Conservation (phyloP, 2,113 vertebrate species). For the Ailurus styani region DNA sequence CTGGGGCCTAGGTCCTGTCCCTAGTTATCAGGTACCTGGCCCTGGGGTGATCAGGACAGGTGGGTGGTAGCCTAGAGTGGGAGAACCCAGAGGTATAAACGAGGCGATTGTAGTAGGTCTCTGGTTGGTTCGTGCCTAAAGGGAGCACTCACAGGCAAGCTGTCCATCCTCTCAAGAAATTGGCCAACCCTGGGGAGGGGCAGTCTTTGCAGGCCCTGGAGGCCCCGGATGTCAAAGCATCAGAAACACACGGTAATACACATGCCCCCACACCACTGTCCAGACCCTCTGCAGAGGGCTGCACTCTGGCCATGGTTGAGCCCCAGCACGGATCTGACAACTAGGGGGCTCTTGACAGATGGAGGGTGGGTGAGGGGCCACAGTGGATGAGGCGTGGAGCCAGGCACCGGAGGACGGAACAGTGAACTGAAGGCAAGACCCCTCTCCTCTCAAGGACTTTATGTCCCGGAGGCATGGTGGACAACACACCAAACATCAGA, state of each 20-base stretch:
- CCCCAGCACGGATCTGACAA: not conserved
- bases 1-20: not conserved
- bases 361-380: not conserved
- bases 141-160: not conserved
- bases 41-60: not conserved
- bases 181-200: not conserved
- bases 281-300: not conserved
- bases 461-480: rapidly evolving
- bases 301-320: not conserved
- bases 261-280: not conserved
- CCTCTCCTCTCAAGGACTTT: not conserved
- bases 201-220: not conserved
- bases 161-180: not conserved
- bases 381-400: rapidly evolving
- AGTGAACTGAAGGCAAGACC: not conserved
- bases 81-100: not conserved
- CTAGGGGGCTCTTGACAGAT: not conserved
- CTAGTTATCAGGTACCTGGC: not conserved
- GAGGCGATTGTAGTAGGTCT: rapidly evolving
- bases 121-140: not conserved
- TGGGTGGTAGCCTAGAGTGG: not conserved
- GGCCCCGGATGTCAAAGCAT: not conserved
- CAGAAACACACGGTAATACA: not conserved
- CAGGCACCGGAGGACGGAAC: not conserved
- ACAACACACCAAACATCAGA: not conserved